phyloP scores from a whole-genome alignment of 2,113 vertebrate genomes.

The Sapayoa aenigma region DNA sequence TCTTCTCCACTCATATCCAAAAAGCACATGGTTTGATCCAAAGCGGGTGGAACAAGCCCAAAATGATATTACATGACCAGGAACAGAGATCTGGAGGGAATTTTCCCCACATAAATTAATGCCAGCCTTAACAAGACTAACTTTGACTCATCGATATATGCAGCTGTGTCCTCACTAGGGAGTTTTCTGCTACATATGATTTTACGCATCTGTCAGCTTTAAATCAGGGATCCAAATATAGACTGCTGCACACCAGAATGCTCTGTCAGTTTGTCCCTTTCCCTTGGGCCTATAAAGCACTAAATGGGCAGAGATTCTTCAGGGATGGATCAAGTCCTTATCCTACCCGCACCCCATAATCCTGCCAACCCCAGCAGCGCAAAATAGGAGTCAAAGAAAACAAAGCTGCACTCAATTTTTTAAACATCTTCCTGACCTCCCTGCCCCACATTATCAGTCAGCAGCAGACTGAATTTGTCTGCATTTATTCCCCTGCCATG shows the following conservation, averaged over 20 bases:
- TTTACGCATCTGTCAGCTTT: constrained; percentile 56
- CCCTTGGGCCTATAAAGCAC: constrained; percentile 15
- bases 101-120: constrained; percentile 29
- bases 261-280: background rate
- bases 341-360: background rate
- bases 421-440: background rate
- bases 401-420: background rate
- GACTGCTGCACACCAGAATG: background rate
- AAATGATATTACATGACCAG: background rate
- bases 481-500: background rate
- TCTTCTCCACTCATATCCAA: constrained; percentile 14
- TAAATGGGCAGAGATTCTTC: constrained; percentile 3
- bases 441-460: background rate
- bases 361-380: background rate
- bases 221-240: constrained; percentile 51
- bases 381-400: background rate
- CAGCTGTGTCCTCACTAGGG: constrained; percentile 40
- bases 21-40: background rate
- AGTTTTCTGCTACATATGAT: constrained; percentile 5
- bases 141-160: background rate
- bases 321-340: background rate
- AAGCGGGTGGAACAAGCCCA: background rate
- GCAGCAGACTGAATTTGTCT: background rate
- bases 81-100: background rate
- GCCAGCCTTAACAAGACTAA: constrained; percentile 34